phyloP scores from a whole-genome alignment of 2,797 vertebrate genomes.

The Sarcophilus harrisii region DNA sequence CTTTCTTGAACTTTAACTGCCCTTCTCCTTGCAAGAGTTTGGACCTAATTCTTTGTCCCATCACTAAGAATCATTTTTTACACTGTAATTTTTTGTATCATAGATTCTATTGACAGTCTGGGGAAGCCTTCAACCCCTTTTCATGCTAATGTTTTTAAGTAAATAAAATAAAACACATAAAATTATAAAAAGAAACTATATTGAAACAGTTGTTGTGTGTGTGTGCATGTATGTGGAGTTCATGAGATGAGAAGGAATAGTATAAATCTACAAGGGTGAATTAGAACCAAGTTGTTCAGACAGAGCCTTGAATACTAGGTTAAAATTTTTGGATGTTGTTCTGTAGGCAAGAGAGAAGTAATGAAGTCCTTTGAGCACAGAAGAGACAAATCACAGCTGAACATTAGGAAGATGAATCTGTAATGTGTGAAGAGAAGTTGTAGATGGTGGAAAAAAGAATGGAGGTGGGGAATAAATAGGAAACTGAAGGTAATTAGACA shows the following conservation, averaged over 20 bases:
- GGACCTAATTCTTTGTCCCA: not conserved
- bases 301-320: rapidly evolving
- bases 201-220: not conserved
- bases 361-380: not conserved
- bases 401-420: too few species aligned
- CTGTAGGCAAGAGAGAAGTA: not conserved
- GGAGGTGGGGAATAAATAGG: too few species aligned
- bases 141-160: not conserved
- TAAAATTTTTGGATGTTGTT: not conserved
- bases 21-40: not conserved
- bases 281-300: rapidly evolving
- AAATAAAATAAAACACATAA: not conserved
- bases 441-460: not conserved
- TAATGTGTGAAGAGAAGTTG: not conserved
- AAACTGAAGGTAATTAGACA: not conserved
- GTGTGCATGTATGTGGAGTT: not conserved
- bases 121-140: not conserved
- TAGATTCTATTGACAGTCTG: not conserved
- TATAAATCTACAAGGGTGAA: not conserved
- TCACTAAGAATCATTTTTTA: not conserved
- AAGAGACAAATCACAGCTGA: rapidly evolving
- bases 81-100: not conserved
- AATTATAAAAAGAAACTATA: not conserved
- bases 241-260: not conserved
- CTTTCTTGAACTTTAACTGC: not conserved